A percentile compares a stretch with the other conserved stretches of the same genome.
Conservation (phyloP, 2,113 vertebrate species). For the Rhinogobius similis region DNA sequence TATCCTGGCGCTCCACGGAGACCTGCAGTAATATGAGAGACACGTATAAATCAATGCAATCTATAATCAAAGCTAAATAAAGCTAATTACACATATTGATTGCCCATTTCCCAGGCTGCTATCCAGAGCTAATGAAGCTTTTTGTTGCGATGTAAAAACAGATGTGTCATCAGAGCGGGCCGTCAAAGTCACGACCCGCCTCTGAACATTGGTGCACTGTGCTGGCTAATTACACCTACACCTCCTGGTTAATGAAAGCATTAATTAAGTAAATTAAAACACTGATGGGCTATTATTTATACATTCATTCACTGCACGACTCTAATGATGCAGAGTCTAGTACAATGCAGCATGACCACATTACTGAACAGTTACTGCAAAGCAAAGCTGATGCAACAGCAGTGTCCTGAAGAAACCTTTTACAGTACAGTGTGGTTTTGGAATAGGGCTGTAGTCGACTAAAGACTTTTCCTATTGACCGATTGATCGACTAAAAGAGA, state of each 20-base stretch:
- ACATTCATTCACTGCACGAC: constrained; percentile 17
- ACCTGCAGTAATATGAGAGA: constrained; percentile 50
- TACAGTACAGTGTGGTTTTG: neutral
- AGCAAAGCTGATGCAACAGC: neutral
- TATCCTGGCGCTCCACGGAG: constrained; percentile 82
- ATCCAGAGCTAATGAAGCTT: constrained; percentile 2
- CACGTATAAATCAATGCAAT: neutral
- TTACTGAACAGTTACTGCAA: constrained; percentile 1
- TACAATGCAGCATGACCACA: neutral
- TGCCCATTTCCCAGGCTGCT: neutral
- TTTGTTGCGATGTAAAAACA: constrained; percentile 3
- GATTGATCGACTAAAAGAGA: too few relatives aligned
- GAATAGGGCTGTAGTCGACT: too few relatives aligned
- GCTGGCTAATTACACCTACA: constrained; percentile 20
- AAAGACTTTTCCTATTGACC: too few relatives aligned
- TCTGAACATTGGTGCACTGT: constrained; percentile 6
- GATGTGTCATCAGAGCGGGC: constrained; percentile 1
- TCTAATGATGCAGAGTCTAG: neutral
- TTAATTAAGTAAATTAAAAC: constrained; percentile 32
- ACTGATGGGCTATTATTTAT: constrained; percentile 41
- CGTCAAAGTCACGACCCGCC: constrained; percentile 12
- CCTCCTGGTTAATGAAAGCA: constrained; percentile 41
- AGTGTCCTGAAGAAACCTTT: neutral
- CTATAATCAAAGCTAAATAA: constrained; percentile 9
- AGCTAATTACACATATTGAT: constrained; percentile 2